Conservation (phyloP, 2,113 vertebrate species). For the Stercorarius parasiticus region DNA sequence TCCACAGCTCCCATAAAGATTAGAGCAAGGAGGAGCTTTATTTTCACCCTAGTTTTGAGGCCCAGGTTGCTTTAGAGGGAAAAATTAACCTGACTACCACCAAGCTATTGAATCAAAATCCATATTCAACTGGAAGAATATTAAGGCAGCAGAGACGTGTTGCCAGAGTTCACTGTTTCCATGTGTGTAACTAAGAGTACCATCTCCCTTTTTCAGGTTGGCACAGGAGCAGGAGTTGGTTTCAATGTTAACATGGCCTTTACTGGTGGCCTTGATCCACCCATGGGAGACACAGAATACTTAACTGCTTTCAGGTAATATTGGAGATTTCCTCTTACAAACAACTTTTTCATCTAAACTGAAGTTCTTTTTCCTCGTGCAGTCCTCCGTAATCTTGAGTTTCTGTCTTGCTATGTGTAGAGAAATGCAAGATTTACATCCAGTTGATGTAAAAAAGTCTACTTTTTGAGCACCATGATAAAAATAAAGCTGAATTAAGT, state of each 20-base stretch:
- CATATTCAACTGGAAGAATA: not conserved
- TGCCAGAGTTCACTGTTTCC: not conserved
- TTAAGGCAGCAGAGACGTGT: not conserved
- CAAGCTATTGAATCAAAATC: not conserved
- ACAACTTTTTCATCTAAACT: not conserved
- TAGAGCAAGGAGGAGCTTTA: not conserved
- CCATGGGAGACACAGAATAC: conserved; percentile 94
- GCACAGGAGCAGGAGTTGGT: conserved; percentile 86
- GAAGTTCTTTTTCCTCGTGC: accelerated
- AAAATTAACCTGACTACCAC: not conserved
- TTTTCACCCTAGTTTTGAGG: not conserved
- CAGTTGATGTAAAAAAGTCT: not conserved
- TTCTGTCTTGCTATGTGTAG: not conserved
- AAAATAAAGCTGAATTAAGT: not conserved
- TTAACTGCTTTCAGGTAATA: conserved; percentile 93
- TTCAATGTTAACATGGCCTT: conserved; percentile 98
- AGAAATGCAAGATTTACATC: not conserved
- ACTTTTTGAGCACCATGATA: not conserved
- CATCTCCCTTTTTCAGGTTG: conserved; percentile 77
- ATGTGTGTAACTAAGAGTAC: not conserved
- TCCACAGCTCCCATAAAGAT: not conserved
- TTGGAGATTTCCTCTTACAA: not conserved
- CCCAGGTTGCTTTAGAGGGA: not conserved
- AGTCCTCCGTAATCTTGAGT: not conserved
- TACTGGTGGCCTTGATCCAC: conserved; percentile 92